These are phyloP conservation scores for Apocrypta bakeri DNA, from an alignment of 1,140 invertebrate species.

Conservation along the genomic window DNA sequence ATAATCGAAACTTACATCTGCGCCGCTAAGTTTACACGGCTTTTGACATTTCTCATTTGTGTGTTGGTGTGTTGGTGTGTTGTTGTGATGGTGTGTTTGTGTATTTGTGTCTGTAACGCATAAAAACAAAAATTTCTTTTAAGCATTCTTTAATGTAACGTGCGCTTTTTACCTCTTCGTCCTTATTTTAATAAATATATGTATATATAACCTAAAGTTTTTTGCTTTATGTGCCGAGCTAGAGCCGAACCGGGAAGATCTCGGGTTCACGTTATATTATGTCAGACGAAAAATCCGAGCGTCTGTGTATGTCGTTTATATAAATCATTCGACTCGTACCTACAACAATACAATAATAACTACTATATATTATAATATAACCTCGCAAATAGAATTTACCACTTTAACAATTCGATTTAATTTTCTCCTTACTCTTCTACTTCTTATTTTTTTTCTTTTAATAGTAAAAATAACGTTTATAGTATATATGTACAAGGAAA, in stretches of 20 bases:
- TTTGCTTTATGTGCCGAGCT: not conserved
- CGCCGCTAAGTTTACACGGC: no score
- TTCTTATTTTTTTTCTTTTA: not conserved
- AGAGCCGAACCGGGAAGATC: conserved; percentile 20
- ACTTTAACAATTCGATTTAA: conserved; percentile 14
- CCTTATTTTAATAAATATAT: conserved; percentile 2
- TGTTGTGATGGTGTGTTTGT: no score
- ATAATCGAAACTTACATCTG: conserved; percentile 26
- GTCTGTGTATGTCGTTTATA: not conserved
- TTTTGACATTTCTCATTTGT: not conserved
- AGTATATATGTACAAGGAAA: conserved; percentile 41
- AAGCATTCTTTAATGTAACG: no score
- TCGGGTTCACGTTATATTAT: not conserved
- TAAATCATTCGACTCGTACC: conserved; percentile 7
- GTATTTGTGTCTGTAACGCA: no score
- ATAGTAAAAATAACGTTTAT: conserved; percentile 37
- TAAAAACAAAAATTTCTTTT: no score
- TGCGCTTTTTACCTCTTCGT: no score
- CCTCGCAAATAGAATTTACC: not conserved
- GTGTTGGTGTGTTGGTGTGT: no score
- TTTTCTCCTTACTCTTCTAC: not conserved
- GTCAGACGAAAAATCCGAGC: conserved; percentile 7
- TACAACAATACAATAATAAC: conserved; percentile 26
- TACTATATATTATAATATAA: conserved; percentile 3
- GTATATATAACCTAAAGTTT: not conserved